Base-by-base conservation (phyloP, 1,140 invertebrate genomes). In the Panagrolaimus sp. region DNA sequence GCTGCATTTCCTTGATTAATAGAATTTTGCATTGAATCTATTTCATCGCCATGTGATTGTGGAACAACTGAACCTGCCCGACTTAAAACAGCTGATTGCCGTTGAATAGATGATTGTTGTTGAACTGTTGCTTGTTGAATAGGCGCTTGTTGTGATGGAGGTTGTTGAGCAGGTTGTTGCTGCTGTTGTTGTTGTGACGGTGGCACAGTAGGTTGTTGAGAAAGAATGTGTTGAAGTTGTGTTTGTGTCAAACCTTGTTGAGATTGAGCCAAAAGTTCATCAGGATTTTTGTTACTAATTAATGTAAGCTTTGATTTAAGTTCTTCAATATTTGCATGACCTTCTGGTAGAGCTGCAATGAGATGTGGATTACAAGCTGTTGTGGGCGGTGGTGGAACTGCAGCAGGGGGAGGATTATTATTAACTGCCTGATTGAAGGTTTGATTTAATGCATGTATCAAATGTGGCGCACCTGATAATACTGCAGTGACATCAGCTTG, bases 361-460 rank as follows among this genome's bases (percentile, higher is more conserved):
- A 20, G 31, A 43, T 69, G 25, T 63, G 72, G 9, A 74, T 45
- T 45, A 66, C 65, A 51, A 8, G 25, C 48, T 51, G 48, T 51
- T 51, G 51, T n/a, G 45, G 69, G 46, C 42, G 27, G 69, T 27
- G 11, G 63, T n/a, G n/a, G n/a, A n/a, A n/a, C 25, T 13, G 48
- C 4, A 20, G 66, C 69, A 44, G 67, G 43, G 46, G 46, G 5
- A 23, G 23, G 65, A 1, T 7, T 13, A 3, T n/a, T n/a, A n/a
- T n/a, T 7, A 23, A 38, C 45, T 16, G 46, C 65, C 3, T 31
- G n/a, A 31, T n/a, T 46, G 8, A 66, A 31, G 9, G 65, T 31
- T 13, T 31, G 67, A 43, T 45, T 64, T 16, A 46, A 68, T n/a
- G 23, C 38, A 68, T 47, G 62, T 42, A 38, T 25, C 27, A 44